Conservation (phyloP, 2,113 vertebrate genomes). For the Elephas maximus region DNA sequence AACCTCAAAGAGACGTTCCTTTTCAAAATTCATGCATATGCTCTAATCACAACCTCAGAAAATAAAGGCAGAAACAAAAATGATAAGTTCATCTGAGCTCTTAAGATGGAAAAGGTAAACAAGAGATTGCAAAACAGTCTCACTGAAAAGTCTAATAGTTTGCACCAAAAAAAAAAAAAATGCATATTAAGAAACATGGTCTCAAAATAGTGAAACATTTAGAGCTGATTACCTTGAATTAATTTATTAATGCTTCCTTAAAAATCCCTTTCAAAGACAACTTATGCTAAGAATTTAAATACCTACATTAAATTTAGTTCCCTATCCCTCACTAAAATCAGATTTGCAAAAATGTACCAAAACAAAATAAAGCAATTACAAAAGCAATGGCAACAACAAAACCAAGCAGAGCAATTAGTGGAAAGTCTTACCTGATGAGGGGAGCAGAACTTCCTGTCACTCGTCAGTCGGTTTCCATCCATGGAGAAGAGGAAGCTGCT, state of each 20-base stretch:
- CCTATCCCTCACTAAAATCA: not conserved
- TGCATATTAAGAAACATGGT: not conserved
- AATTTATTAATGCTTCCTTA: not conserved
- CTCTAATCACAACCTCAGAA: not conserved
- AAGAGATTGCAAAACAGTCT: not conserved
- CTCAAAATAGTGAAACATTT: not conserved
- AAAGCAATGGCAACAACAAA: not conserved
- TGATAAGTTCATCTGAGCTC: not conserved
- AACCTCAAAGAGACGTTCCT: conserved; percentile 46
- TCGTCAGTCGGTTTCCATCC: conserved; percentile 92
- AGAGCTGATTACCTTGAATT: conserved; percentile 22
- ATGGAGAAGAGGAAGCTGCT: conserved; percentile 91
- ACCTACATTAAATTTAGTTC: conserved; percentile 6
- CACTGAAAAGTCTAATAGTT: not conserved
- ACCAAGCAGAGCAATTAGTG: not conserved
- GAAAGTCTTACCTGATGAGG: conserved; percentile 93
- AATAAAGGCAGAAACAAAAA: conserved; percentile 40
- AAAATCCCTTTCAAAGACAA: not conserved
- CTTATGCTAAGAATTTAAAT: not conserved
- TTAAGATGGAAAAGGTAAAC: not conserved
- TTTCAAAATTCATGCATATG: conserved; percentile 5
- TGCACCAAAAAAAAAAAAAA: not conserved
- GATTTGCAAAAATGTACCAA: not conserved
- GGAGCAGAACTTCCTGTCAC: conserved; percentile 93
- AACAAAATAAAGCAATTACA: not conserved